A percentile compares a stretch with the other conserved stretches of the same genome.
Evolutionary conservation across 2,888 invertebrate species (phyloP).

Genomic region (Ormia ochracea): DNA sequence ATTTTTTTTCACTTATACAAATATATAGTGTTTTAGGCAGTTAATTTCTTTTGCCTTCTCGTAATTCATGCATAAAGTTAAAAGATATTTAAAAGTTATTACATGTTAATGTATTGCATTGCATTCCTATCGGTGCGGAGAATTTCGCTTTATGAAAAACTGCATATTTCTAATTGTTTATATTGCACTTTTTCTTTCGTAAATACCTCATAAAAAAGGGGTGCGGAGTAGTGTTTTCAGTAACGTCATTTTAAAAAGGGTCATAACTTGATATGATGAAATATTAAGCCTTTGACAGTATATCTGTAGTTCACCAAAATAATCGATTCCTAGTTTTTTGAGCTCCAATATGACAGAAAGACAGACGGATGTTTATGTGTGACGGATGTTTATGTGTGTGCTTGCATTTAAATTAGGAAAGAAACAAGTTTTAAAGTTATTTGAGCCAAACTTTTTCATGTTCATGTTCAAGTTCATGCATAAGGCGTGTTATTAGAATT

Average conservation of each 20-base stretch:
- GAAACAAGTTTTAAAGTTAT: no score
- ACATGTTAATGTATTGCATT: neutral
- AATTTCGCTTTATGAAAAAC: conserved; percentile 9
- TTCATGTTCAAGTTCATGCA: no score
- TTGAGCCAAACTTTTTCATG: no score
- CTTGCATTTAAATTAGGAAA: no score
- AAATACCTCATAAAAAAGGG: conserved; percentile 24
- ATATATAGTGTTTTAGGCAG: neutral
- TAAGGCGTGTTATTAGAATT: no score
- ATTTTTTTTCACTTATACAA: conserved; percentile 15
- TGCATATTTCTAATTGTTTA: conserved; percentile 43
- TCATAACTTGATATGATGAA: neutral
- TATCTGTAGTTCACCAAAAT: no score
- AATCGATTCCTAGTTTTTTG: no score
- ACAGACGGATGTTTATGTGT: no score
- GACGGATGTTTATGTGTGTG: no score
- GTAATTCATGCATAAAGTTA: conserved; percentile 5
- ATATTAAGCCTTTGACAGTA: neutral
- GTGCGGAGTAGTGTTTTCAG: neutral
- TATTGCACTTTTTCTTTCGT: neutral
- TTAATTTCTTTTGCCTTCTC: neutral
- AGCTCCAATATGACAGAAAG: no score
- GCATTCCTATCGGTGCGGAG: neutral
- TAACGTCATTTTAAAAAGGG: neutral
- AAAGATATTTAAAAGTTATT: conserved; percentile 38